phyloP scores from a whole-genome alignment of 2,797 vertebrate genomes.

The Phalanger gymnotis region DNA sequence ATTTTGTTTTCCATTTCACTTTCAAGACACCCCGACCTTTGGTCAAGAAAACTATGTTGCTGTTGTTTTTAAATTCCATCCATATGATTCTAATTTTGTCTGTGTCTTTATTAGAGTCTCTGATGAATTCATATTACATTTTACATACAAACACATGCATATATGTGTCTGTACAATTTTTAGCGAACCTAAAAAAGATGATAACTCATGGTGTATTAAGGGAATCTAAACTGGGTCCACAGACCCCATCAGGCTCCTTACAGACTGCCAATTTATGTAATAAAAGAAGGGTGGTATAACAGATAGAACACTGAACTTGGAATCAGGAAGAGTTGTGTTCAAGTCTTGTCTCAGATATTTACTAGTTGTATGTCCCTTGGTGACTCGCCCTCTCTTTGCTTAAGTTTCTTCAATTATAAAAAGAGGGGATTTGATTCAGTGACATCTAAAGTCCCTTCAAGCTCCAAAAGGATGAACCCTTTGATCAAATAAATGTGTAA shows the following conservation, averaged over 20 bases:
- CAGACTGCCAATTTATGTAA: background rate
- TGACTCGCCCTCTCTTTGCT: background rate
- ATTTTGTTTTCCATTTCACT: slow-evolving; percentile 37
- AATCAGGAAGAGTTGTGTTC: background rate
- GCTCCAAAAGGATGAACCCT: background rate
- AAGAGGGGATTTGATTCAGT: background rate
- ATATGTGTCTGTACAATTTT: slow-evolving; percentile 50
- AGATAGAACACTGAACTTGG: background rate
- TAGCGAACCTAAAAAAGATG: slow-evolving; percentile 40
- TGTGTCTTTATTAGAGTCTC: slow-evolving; percentile 8
- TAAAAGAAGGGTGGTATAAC: background rate
- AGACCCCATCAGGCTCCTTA: background rate
- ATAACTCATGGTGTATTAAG: background rate
- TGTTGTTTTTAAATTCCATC: slow-evolving; percentile 19
- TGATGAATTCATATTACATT: slow-evolving; percentile 5
- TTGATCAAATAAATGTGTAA: background rate
- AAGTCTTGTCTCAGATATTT: background rate
- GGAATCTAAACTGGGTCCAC: background rate
- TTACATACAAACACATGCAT: background rate
- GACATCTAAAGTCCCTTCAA: background rate
- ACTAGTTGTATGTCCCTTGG: background rate
- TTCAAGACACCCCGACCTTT: slow-evolving; percentile 20
- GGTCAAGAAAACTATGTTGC: slow-evolving; percentile 5
- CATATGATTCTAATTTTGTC: slow-evolving; percentile 36
- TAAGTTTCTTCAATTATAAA: background rate